Conservation (phyloP, 92 coral and sea anemone genomes). For the Pocillopora grandis region DNA sequence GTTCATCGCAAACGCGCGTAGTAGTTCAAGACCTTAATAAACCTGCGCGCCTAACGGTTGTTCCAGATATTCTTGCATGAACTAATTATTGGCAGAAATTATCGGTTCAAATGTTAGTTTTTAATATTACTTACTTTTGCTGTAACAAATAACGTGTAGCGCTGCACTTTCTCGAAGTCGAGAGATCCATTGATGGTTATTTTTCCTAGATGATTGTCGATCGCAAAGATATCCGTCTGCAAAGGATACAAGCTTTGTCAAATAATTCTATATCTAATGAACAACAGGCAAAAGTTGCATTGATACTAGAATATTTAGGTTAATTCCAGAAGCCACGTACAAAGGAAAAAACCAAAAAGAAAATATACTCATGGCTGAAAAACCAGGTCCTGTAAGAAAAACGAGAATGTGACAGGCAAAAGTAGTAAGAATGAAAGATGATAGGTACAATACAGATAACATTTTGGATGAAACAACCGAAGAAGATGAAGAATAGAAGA, state of each 20-base stretch:
- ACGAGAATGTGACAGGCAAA: neutral
- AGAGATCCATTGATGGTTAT: conserved; percentile 59
- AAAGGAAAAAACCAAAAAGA: neutral
- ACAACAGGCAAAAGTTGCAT: neutral
- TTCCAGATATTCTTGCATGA: too few species aligned
- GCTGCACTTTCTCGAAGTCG: conserved; percentile 77
- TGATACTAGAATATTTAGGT: neutral
- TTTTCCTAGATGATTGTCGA: conserved; percentile 55
- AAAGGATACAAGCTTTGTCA: neutral
- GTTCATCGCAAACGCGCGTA: neutral
- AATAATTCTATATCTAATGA: too few species aligned
- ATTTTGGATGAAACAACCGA: neutral
- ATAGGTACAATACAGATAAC: neutral
- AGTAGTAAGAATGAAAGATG: neutral
- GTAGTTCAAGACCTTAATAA: neutral
- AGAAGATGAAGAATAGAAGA: neutral
- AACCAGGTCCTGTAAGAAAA: too few species aligned
- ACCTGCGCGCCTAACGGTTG: neutral
- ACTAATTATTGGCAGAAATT: too few species aligned
- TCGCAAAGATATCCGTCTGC: conserved; percentile 76
- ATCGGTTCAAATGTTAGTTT: neutral
- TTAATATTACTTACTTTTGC: conserved; percentile 63
- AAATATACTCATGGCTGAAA: neutral
- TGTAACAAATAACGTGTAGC: conserved; percentile 72
- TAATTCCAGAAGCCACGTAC: too few species aligned